These are phyloP conservation scores for Andrena fulva DNA, from an alignment of 2,888 invertebrate species.

Conservation along the genomic window DNA sequence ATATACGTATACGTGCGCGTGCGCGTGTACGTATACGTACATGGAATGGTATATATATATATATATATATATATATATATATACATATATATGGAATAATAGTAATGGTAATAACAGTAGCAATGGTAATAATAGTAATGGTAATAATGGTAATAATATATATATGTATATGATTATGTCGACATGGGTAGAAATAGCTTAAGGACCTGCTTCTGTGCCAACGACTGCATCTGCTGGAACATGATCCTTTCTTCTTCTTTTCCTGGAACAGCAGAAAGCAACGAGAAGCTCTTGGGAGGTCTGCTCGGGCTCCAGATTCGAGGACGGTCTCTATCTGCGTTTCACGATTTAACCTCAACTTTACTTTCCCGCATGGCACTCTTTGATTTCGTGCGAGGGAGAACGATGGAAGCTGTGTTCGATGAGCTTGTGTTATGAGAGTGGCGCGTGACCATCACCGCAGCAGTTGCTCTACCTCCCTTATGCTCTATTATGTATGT, in stretches of 20 bases:
- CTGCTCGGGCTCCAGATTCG: conserved; percentile 61
- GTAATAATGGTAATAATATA: conserved; percentile 57
- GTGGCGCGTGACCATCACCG: too few relatives aligned
- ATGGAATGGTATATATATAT: neutral
- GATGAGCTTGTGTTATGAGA: too few relatives aligned
- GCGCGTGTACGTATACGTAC: conserved; percentile 13
- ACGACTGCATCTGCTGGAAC: conserved; percentile 98
- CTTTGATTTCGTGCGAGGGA: conserved; percentile 31
- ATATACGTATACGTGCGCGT: conserved; percentile 5
- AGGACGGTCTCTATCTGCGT: conserved; percentile 55
- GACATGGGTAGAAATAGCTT: conserved; percentile 81
- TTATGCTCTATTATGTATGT: too few relatives aligned
- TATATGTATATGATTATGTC: conserved; percentile 69
- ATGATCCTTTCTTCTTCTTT: conserved; percentile 98
- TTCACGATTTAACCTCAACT: conserved; percentile 54
- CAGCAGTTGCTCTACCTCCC: too few relatives aligned
- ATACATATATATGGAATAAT: conserved; percentile 11
- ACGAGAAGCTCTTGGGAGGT: conserved; percentile 73
- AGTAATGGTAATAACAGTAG: conserved; percentile 17
- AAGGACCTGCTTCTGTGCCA: conserved; percentile 98
- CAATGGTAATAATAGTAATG: conserved; percentile 12
- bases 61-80: conserved; percentile 5
- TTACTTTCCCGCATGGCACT: conserved; percentile 40
- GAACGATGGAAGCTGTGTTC: conserved; percentile 7
- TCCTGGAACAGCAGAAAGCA: conserved; percentile 88